Percentiles rank a stretch among this genome's conserved stretches.
Evolutionary conservation across 2,113 vertebrate species (phyloP).

Genomic region (Suncus etruscus): DNA sequence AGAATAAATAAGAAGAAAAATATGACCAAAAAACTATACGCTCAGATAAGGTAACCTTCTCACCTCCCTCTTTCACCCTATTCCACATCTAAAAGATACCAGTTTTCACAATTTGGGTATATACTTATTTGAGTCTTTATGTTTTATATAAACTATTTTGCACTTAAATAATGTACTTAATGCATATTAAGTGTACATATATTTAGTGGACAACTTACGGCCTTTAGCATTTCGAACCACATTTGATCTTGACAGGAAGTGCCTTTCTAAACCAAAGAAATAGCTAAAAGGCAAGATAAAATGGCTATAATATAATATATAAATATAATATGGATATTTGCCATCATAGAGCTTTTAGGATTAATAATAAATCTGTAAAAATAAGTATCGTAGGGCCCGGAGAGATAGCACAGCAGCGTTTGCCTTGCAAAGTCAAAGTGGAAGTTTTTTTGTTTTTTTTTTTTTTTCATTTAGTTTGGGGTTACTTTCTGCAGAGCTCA

Average conservation of each 20-base stretch:
- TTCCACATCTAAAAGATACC: background rate
- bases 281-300: background rate
- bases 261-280: constrained; percentile 50
- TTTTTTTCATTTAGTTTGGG: too few species aligned
- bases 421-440: too few species aligned
- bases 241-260: constrained; percentile 5
- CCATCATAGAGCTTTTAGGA: background rate
- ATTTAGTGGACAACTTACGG: background rate
- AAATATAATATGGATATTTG: background rate
- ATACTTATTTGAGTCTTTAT: background rate
- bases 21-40: background rate
- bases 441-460: too few species aligned
- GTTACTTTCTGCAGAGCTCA: too few species aligned
- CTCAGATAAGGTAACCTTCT: background rate
- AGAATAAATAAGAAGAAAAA: too few species aligned
- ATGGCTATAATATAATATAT: background rate
- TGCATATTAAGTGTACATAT: too few species aligned
- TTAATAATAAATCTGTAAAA: constrained; percentile 7
- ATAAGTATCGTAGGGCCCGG: background rate
- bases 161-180: background rate
- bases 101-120: background rate
- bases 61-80: too few species aligned
- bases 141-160: background rate
- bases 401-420: too few species aligned
- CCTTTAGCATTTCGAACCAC: background rate